These are phyloP conservation scores for Siphamia tubifer DNA, from an alignment of 2,113 vertebrate genomes.

Conservation along the genomic window DNA sequence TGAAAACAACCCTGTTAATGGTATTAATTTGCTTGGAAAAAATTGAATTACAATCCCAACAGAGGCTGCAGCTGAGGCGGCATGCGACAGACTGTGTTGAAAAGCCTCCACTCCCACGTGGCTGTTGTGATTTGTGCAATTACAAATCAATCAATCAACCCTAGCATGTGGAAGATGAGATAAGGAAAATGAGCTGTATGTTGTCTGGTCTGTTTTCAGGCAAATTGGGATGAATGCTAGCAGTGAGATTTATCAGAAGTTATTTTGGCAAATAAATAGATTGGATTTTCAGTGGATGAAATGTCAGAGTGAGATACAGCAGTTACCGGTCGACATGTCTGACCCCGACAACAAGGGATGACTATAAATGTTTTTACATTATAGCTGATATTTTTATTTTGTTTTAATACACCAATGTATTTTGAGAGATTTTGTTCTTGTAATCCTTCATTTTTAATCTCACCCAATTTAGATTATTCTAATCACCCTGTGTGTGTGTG, in stretches of 20 bases:
- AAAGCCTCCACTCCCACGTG: background rate
- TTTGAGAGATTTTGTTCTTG: no score
- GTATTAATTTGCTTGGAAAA: conserved; percentile 54
- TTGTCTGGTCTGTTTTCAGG: background rate
- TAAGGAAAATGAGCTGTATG: conserved; percentile 15
- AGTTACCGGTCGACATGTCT: no score
- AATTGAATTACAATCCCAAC: conserved; percentile 52
- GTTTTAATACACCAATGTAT: no score
- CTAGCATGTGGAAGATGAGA: conserved; percentile 39
- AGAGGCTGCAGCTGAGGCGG: background rate
- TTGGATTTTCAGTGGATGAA: no score
- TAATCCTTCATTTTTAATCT: no score
- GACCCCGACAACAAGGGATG: no score
- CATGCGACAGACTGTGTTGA: background rate
- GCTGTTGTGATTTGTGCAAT: conserved; percentile 42
- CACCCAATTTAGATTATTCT: no score
- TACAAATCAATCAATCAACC: conserved; percentile 57
- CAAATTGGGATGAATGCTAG: background rate
- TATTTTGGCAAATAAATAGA: background rate
- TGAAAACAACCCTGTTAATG: conserved; percentile 49
- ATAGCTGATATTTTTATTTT: no score
- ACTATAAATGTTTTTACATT: no score
- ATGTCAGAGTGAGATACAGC: no score
- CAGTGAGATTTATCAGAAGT: background rate
- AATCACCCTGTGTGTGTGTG: no score